These are phyloP conservation scores for Cherax quadricarinatus DNA, from an alignment of 1,140 invertebrate genomes.

Conservation along the genomic window DNA sequence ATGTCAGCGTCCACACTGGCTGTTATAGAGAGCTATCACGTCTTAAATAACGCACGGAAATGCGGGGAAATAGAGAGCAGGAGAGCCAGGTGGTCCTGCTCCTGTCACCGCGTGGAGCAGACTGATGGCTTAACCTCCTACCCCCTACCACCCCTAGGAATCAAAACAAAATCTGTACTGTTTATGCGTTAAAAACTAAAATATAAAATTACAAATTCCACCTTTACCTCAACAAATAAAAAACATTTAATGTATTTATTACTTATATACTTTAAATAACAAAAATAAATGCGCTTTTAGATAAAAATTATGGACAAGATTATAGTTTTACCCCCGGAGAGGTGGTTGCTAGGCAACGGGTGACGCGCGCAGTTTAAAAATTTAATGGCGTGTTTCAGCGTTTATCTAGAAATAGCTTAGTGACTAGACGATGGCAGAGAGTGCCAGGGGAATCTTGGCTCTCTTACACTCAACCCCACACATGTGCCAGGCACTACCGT, in stretches of 20 bases:
- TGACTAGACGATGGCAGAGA: constrained; percentile 14
- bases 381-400: neutral
- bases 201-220: neutral
- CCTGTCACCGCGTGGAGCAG: constrained; percentile 56
- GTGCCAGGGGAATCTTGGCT: constrained; percentile 56
- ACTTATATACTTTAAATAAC: no score
- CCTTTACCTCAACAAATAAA: no score
- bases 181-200: no score
- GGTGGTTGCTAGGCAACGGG: constrained; percentile 58
- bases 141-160: neutral
- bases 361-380: constrained; percentile 51
- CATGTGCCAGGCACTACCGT: constrained; percentile 48
- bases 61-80: neutral
- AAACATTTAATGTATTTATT: no score
- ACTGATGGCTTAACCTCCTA: constrained; percentile 10
- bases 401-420: constrained; percentile 37
- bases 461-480: constrained; percentile 8
- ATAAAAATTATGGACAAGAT: neutral
- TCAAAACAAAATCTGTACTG: neutral
- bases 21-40: neutral
- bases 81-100: neutral
- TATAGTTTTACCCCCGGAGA: constrained; percentile 19
- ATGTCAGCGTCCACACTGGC: neutral
- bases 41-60: neutral
- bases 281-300: neutral